A percentile compares a stretch with the other conserved stretches of the same genome.
phyloP scores from a whole-genome alignment of 2,113 vertebrate species.

The Cinclus mexicanus region DNA sequence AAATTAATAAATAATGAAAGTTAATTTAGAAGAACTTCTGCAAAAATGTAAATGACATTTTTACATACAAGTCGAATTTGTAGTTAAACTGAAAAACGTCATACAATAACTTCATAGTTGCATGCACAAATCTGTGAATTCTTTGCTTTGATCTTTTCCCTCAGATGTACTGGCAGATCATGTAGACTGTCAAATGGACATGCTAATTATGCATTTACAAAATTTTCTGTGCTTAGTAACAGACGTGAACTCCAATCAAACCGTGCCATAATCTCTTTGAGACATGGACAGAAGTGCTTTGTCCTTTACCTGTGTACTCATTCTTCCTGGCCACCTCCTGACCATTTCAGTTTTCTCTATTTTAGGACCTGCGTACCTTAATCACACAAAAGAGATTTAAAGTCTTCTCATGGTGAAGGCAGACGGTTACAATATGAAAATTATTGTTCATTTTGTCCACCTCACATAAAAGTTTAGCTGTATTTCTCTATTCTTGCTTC shows the following conservation, averaged over 20 bases:
- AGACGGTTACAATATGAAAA: neutral
- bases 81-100: slow-evolving; percentile 30
- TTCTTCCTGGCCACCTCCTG: neutral
- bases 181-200: slow-evolving; percentile 54
- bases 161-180: slow-evolving; percentile 10
- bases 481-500: neutral
- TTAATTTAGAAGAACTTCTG: slow-evolving; percentile 53
- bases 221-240: neutral
- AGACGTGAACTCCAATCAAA: slow-evolving; percentile 17
- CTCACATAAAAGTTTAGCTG: neutral
- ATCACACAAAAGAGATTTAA: neutral
- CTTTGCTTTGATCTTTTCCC: slow-evolving; percentile 46
- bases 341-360: neutral
- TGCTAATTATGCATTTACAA: slow-evolving; percentile 46
- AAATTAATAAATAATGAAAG: slow-evolving; percentile 68
- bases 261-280: neutral
- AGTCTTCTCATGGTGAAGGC: neutral
- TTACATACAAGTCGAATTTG: slow-evolving; percentile 53
- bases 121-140: neutral
- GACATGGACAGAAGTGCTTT: neutral
- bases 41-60: slow-evolving; percentile 47
- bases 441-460: neutral
- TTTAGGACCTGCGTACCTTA: neutral
- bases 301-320: neutral
- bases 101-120: neutral